Conservation (phyloP, 2,797 vertebrate genomes). For the Botia kubotai region DNA sequence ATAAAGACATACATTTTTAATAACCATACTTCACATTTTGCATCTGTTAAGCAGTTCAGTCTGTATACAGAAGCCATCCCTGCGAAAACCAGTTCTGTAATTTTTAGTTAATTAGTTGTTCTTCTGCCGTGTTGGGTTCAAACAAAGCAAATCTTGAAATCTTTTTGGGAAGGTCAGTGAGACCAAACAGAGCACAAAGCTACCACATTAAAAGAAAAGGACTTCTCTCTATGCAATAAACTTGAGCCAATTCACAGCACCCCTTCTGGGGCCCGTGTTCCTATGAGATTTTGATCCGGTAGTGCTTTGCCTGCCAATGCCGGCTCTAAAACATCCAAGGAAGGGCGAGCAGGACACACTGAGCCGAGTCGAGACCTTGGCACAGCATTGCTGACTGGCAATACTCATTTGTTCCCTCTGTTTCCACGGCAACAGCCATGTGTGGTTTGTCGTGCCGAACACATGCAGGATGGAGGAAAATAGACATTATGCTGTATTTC, state of each 20-base stretch:
- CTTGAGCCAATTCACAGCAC: conserved; percentile 53
- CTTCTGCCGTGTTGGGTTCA: neutral
- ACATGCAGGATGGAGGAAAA: conserved; percentile 5
- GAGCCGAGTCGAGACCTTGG: conserved; percentile 46
- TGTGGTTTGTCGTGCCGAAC: conserved; percentile 36
- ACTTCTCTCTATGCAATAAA: conserved; percentile 24
- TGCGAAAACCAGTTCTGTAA: neutral
- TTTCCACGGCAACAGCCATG: conserved; percentile 61
- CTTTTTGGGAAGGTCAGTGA: conserved; percentile 8
- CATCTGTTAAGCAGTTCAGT: neutral
- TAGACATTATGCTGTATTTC: conserved; percentile 9
- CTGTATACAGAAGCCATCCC: neutral
- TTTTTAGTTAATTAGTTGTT: conserved; percentile 20
- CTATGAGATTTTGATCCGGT: conserved; percentile 39
- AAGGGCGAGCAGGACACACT: conserved; percentile 26
- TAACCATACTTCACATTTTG: neutral
- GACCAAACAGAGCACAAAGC: neutral
- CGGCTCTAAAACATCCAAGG: conserved; percentile 18
- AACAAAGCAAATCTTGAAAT: neutral
- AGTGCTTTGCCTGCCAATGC: conserved; percentile 36
- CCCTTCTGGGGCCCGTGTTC: conserved; percentile 8
- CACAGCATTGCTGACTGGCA: conserved; percentile 42
- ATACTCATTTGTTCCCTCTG: conserved; percentile 55
- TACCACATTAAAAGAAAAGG: conserved; percentile 54
- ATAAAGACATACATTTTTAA: neutral